Evolutionary conservation across 2,888 invertebrate species (phyloP), one percentile per base, ranked within the genome.

Genomic region (Diarsia mendica): DNA sequence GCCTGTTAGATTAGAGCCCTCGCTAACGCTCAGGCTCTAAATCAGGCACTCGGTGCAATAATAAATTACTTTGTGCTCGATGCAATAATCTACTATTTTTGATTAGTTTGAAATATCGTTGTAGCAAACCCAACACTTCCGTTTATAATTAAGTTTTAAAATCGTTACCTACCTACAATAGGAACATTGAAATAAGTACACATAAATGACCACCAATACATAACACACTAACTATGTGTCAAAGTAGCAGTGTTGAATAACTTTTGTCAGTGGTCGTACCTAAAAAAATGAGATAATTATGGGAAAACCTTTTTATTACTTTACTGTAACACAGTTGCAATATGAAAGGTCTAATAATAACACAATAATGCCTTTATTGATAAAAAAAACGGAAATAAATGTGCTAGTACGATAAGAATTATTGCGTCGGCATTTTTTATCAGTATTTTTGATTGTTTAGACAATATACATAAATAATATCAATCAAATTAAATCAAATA

Each of bases 401-500:
- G 0, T 44, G 46, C 39, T 11, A 2, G 11, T 20, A 69, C 65
- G 53, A 75, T 75, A 79, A 58, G 1, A 73, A 66, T 66, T 55
- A 71, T 66, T 79, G 82, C 83, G 83, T 76, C 85, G 85, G 83
- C 71, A 73, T 60, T 73, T 10, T 61, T 72, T 69, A 76, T 64
- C 65, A 58, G n/a, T 64, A n/a, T 44, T 70, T 51, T 63, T 46
- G 44, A 20, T 67, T 67, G 18, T 53, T 44, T 48, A 65, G 8
- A 49, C 44, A 53, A 68, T 53, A 65, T 13, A 65, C 28, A 63
- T 63, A n/a, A 68, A 60, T 20, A 51, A 49, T 39, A 39, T 48
- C 39, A 65, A 79, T 79, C 72, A 63, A 70, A 77, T n/a, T 48
- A 28, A 65, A 79, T 79, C 72, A 63, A 70, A 77, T n/a, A 55